phyloP scores from a whole-genome alignment of 2,797 vertebrate genomes.

The Discoglossus pictus region DNA sequence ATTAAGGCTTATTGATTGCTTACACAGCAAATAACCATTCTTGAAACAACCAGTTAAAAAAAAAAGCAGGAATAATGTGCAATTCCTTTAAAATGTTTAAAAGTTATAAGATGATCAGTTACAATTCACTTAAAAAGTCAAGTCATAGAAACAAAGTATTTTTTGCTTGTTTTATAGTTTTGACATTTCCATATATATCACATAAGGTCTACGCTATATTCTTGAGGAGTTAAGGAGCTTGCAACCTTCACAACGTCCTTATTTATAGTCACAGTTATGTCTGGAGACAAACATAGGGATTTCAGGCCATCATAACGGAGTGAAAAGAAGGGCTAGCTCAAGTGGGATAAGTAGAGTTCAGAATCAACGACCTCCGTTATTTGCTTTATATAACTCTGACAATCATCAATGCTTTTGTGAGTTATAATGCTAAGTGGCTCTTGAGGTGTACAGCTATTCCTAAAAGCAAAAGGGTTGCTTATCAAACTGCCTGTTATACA shows the following conservation, averaged over 20 bases:
- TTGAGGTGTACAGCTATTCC: constrained; percentile 37
- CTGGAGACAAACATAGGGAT: not conserved
- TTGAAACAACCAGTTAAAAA: not conserved
- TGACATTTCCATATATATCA: constrained; percentile 18
- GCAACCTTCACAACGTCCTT: constrained; percentile 14
- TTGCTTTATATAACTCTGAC: constrained; percentile 32
- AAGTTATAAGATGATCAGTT: too few relatives aligned
- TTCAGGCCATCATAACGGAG: not conserved
- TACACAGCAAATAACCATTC: not conserved
- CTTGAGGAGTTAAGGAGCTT: not conserved
- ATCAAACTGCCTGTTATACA: constrained; percentile 18
- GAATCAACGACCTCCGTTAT: constrained; percentile 44
- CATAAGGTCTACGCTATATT: constrained; percentile 1
- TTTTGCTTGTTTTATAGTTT: not conserved
- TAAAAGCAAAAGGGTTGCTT: constrained; percentile 23
- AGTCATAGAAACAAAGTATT: not conserved
- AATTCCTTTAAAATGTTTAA: too few relatives aligned
- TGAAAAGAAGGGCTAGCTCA: constrained; percentile 42
- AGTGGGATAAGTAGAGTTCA: not conserved
- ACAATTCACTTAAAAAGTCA: too few relatives aligned
- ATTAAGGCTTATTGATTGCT: not conserved
- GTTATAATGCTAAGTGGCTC: constrained; percentile 38
- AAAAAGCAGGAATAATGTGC: too few relatives aligned
- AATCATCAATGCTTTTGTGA: constrained; percentile 41
- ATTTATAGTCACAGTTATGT: constrained; percentile 28